Evolutionary conservation across 2,797 vertebrate genomes (phyloP).

Genomic region (Coreius guichenoti): DNA sequence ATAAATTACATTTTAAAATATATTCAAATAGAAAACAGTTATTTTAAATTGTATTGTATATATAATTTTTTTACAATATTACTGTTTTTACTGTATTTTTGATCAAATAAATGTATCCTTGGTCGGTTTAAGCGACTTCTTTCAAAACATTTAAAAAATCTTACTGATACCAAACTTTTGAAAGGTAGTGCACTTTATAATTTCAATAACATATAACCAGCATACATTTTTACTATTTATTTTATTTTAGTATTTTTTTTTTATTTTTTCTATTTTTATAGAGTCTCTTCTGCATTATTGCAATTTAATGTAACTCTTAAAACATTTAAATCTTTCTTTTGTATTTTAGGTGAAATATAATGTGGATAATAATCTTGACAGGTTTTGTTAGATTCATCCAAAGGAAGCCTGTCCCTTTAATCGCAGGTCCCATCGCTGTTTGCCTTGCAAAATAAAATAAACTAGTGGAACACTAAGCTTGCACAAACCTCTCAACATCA

Average conservation of each 20-base stretch:
- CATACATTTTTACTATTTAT: not conserved
- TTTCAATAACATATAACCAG: not conserved
- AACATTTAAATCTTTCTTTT: not conserved
- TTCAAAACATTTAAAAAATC: not conserved
- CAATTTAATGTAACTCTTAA: not conserved
- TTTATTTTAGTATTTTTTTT: not conserved
- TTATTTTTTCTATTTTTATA: not conserved
- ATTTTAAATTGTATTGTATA: not conserved
- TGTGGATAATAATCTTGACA: not conserved
- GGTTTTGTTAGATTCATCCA: not conserved
- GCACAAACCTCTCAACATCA: constrained; percentile 15
- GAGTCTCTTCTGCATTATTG: not conserved
- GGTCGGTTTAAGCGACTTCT: not conserved
- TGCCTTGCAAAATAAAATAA: not conserved
- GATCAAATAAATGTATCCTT: not conserved
- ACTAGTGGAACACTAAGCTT: not conserved
- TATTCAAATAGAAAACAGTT: not conserved
- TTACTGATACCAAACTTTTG: not conserved
- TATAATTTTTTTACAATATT: not conserved
- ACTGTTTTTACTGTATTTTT: not conserved
- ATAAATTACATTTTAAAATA: not conserved
- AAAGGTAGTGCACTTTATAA: not conserved
- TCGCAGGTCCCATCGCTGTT: not conserved
- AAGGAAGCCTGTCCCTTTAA: not conserved
- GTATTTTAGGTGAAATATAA: not conserved